A percentile compares a stretch with the other conserved stretches of the same genome.
These are phyloP conservation scores for Alca torda DNA, from an alignment of 2,797 vertebrate genomes.

Conservation along the genomic window DNA sequence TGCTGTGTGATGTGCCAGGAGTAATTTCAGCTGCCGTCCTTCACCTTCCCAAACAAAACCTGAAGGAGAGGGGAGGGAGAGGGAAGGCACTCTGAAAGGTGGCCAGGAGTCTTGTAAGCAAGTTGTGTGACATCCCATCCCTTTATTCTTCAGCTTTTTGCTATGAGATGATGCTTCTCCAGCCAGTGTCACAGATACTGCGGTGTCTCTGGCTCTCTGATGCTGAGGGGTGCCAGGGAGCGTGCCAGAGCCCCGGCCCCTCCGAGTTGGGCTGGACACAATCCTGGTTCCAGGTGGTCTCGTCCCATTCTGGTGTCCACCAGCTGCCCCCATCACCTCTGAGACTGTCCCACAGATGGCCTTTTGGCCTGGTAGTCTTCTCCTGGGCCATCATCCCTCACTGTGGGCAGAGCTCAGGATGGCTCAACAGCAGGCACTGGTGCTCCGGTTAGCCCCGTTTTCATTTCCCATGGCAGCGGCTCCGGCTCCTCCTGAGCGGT, in stretches of 20 bases:
- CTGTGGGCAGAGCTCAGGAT: not conserved
- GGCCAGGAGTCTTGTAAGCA: not conserved
- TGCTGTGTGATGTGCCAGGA: not conserved
- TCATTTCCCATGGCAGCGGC: rapidly evolving
- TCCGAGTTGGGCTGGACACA: not conserved
- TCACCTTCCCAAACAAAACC: not conserved
- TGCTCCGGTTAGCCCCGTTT: rapidly evolving
- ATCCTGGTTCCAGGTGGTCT: not conserved
- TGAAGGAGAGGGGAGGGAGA: not conserved
- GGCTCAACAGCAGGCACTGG: not conserved
- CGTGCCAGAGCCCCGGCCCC: rapidly evolving
- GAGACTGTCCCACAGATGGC: not conserved
- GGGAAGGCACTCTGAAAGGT: not conserved
- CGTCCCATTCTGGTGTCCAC: not conserved
- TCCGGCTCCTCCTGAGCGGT: not conserved
- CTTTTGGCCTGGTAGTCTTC: not conserved
- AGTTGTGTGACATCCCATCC: not conserved
- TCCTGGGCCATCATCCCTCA: not conserved
- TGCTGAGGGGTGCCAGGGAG: not conserved
- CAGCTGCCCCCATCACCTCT: not conserved
- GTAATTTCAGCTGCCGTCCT: not conserved
- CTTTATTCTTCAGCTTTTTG: not conserved
- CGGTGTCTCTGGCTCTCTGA: not conserved
- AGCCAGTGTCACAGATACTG: not conserved
- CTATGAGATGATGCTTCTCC: not conserved